A percentile compares a stretch with the other conserved stretches of the same genome.
Conservation (phyloP, 1,140 invertebrate species). For the Anthonomus grandis region DNA sequence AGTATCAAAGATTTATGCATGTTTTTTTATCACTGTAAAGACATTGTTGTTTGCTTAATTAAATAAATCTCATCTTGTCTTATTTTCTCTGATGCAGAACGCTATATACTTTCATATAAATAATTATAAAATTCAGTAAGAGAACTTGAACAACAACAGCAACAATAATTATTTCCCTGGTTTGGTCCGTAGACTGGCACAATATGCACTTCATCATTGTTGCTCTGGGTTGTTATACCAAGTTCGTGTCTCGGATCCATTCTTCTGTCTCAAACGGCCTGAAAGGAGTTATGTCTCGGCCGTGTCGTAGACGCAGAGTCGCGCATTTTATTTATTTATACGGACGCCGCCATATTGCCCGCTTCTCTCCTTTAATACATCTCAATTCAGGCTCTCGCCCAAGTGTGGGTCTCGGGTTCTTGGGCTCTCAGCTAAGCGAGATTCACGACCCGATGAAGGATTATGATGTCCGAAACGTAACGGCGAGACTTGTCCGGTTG, state of each 20-base stretch:
- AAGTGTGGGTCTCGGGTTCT: conserved; percentile 29
- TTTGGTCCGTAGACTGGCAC: conserved; percentile 17
- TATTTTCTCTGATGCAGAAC: too few relatives aligned
- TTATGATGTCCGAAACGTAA: conserved; percentile 28
- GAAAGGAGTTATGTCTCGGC: conserved; percentile 38
- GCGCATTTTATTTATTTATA: conserved; percentile 32
- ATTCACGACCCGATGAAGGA: conserved; percentile 30
- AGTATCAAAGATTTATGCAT: too few relatives aligned
- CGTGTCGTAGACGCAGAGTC: conserved; percentile 33
- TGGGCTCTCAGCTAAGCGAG: conserved; percentile 1
- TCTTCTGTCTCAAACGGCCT: conserved; percentile 37
- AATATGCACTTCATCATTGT: conserved; percentile 40
- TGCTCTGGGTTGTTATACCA: conserved; percentile 31
- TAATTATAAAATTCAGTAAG: too few relatives aligned
- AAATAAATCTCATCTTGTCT: too few relatives aligned
- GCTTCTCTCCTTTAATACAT: conserved; percentile 31
- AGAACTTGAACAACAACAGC: too few relatives aligned
- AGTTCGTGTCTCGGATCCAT: conserved; percentile 39
- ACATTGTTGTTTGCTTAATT: too few relatives aligned
- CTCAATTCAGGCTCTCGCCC: conserved; percentile 27
- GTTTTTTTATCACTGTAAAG: too few relatives aligned
- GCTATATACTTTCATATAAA: too few relatives aligned
- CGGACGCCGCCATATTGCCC: conserved; percentile 34
- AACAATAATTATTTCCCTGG: too few relatives aligned
- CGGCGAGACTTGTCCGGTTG: conserved; percentile 27